Percentiles rank a stretch among this genome's conserved stretches.
Conservation (phyloP, 2,797 vertebrate genomes). For the Potorous gilbertii region DNA sequence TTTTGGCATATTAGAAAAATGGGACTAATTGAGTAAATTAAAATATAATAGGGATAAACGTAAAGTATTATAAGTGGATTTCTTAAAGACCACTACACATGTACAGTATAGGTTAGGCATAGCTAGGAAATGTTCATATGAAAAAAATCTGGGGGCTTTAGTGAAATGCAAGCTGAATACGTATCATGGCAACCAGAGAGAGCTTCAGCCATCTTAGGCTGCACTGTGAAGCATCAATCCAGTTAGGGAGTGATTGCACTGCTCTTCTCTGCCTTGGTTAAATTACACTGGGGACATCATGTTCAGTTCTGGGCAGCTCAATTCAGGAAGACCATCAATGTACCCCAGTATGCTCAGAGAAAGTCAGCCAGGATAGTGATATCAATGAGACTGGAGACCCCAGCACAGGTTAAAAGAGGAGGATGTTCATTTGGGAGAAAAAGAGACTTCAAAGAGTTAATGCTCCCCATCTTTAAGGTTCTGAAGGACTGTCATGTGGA, state of each 20-base stretch:
- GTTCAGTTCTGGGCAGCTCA: not conserved
- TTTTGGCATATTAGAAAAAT: constrained; percentile 3
- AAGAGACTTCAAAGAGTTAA: not conserved
- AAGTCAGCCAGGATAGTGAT: not conserved
- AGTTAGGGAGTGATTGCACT: not conserved
- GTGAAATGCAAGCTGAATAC: constrained; percentile 41
- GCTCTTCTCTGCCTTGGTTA: not conserved
- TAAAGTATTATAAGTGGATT: constrained; percentile 23
- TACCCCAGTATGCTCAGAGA: not conserved
- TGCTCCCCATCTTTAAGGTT: not conserved
- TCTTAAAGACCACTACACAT: constrained; percentile 41
- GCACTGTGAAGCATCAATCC: not conserved
- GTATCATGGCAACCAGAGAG: constrained; percentile 5
- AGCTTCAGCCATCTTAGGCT: not conserved
- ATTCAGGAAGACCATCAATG: not conserved
- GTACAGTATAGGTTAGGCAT: constrained; percentile 36
- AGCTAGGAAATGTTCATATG: constrained; percentile 26
- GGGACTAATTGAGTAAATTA: constrained; percentile 55
- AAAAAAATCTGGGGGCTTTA: constrained; percentile 39
- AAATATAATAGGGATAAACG: constrained; percentile 15
- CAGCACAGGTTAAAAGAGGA: too few relatives aligned
- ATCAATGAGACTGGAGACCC: not conserved
- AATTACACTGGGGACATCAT: not conserved
- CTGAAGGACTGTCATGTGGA: not conserved
- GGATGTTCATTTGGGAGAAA: not conserved